Conservation (phyloP, 2,888 invertebrate genomes). For the Sericinus montela region DNA sequence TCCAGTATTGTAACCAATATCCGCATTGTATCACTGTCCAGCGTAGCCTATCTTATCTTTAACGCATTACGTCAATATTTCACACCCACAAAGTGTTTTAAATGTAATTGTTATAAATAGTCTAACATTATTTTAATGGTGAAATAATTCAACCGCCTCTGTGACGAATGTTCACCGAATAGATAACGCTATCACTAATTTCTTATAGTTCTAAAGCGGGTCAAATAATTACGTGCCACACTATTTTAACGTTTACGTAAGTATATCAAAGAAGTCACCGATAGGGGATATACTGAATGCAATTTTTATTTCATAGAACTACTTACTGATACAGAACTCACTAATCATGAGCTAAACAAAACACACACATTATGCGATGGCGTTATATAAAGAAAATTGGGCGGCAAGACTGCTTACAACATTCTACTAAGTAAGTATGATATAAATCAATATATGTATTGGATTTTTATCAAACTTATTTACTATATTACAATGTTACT, state of each 20-base stretch:
- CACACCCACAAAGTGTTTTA: conserved; percentile 8
- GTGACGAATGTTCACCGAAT: not conserved
- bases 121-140: conserved; percentile 7
- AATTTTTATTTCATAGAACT: too few relatives aligned
- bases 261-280: too few relatives aligned
- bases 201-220: conserved; percentile 11
- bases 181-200: conserved; percentile 11
- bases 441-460: too few relatives aligned
- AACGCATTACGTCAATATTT: conserved; percentile 3
- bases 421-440: too few relatives aligned
- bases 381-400: too few relatives aligned
- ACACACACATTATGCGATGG: too few relatives aligned
- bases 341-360: too few relatives aligned
- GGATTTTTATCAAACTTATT: too few relatives aligned
- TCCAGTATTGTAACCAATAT: conserved; percentile 20
- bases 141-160: not conserved
- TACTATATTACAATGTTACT: too few relatives aligned
- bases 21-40: conserved; percentile 21
- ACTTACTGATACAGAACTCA: too few relatives aligned
- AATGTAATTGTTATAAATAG: conserved; percentile 6
- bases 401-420: too few relatives aligned
- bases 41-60: conserved; percentile 6
- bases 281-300: too few relatives aligned
- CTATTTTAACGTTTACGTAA: not conserved
- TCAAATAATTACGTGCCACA: conserved; percentile 2